Evolutionary conservation across 2,797 vertebrate genomes (phyloP), one percentile per base, ranked within the genome.

Genomic region (Dendrocincla fuliginosa): DNA sequence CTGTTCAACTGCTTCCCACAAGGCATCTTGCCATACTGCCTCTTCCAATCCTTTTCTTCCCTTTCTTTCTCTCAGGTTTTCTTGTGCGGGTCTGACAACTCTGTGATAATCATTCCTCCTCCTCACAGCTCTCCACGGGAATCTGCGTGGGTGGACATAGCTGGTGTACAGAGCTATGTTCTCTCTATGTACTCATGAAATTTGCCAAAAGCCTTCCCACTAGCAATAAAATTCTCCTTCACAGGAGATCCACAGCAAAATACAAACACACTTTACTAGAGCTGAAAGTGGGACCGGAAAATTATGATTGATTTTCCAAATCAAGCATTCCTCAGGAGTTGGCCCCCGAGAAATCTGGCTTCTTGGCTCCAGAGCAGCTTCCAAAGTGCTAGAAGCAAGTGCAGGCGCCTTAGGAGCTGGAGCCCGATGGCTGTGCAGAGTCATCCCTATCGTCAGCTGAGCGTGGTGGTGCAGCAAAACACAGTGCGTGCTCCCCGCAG

Each of bases 391-490:
- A 68, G 64, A 70, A 63, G 63, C 33, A 57, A 39, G n/a, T 37
- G 52, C 37, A 78, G 56, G 37, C 2, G 2, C 27, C 41, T 49
- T 35, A 25, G 57, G 17, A 87, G 49, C 78, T 85, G 78, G 28
- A 83, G 60, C 18, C 41, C 0, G 0, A 39, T 1, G 30, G 63
- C 17, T 7, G 2, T 2, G 0, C 1, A 2, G 14, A n/a, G 23
- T 41, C 75, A 65, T 35, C 37, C 5, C 1, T 28, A 41, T 32
- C n/a, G 33, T 16, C 67, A 50, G 16, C 59, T 42, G 68, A 80
- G 41, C 11, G 37, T 39, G 44, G 30, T 49, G 50, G 35, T 55
- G 44, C 46, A 68, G 80, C 64, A 53, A 61, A 79, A 57, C 1
- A 1, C 30, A 44, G 15, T 4, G 9, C 5, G 1, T 25, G 27